These are phyloP conservation scores for Drosophila equinoxialis DNA, from an alignment of 1,140 invertebrate genomes.

Conservation along the genomic window DNA sequence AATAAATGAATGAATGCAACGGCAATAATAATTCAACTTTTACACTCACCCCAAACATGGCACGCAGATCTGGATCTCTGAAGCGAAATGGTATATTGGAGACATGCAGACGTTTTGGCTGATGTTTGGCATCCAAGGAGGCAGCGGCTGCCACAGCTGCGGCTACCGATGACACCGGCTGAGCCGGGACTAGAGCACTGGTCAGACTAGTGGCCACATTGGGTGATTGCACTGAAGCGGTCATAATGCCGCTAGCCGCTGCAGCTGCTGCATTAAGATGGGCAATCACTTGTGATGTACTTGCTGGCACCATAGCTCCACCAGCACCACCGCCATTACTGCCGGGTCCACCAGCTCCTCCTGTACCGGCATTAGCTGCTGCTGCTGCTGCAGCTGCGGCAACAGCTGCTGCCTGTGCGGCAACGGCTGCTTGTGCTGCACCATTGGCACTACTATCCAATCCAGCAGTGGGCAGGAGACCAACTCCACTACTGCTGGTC, in stretches of 20 bases:
- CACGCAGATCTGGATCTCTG: conserved; percentile 97
- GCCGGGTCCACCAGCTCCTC: conserved; percentile 21
- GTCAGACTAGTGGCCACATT: conserved; percentile 70
- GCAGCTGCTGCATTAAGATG: conserved; percentile 73
- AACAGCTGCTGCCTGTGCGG: not conserved
- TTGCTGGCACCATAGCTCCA: conserved; percentile 55
- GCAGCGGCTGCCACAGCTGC: conserved; percentile 57
- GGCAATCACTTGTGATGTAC: conserved; percentile 76
- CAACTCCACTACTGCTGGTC: conserved; percentile 64
- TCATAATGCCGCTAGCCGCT: conserved; percentile 70
- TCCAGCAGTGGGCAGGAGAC: conserved; percentile 57
- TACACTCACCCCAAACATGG: conserved; percentile 97
- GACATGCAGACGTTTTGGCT: conserved; percentile 95
- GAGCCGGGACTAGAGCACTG: conserved; percentile 71
- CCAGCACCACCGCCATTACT: conserved; percentile 11
- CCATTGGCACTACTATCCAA: conserved; percentile 61
- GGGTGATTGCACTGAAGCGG: conserved; percentile 64
- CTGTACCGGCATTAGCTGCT: conserved; percentile 7
- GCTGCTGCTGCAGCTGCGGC: conserved; percentile 29
- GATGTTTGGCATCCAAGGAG: conserved; percentile 84
- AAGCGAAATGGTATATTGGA: conserved; percentile 99
- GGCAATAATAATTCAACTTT: not conserved
- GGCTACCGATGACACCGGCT: conserved; percentile 59
- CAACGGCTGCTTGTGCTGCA: conserved; percentile 27
- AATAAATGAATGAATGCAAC: conserved; percentile 22